Base-by-base conservation (phyloP, 2,888 invertebrate genomes). In the Myathropa florea region DNA sequence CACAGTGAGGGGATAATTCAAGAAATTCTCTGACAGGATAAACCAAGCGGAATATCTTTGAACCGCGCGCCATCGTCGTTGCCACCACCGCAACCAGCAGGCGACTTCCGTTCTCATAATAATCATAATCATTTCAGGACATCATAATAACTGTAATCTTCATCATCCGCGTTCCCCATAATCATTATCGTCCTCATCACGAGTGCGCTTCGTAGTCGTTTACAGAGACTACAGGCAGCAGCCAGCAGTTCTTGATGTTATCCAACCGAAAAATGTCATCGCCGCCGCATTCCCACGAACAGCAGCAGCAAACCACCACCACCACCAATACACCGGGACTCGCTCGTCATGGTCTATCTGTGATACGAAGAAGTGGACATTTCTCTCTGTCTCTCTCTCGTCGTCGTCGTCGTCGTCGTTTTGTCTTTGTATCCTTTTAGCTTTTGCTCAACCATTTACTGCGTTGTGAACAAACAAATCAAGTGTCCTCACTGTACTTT, bases 11-110 rank as follows among this genome's bases (percentile, higher is more conserved):
- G 59, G 72, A 85, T 72, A 77, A 63, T 72, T 76, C 72, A 77
- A 78, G 82, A 68, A 82, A 77, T 82, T 68, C 65, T 73, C 77
- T 78, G 85, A 86, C 85, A 82, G 60, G 60, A 86, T 86, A 86
- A 86, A 77, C 81, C 85, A 33, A 77, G 71, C 21, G 65, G 65
- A 83, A 72, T 76, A 75, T 59, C 28, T 82, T 83, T 75, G 68
- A 71, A 81, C 77, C 28, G 46, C 53, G 60, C 68, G 53, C 67
- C 57, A 72, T 10, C 57, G 24, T 24, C 57, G 12, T 24, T 10
- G 24, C 23, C 55, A 23, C 55, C 21, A 39, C 39, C 39, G n/a
- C 39, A 14, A 14, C 39, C n/a, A 46, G 65, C 59, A 65, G 60
- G 55, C 36, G 26, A 71, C 78, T 53, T 75, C 36, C 64, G 53